Evolutionary conservation across 2,888 invertebrate species (phyloP).

Genomic region (Sisyra nigra): DNA sequence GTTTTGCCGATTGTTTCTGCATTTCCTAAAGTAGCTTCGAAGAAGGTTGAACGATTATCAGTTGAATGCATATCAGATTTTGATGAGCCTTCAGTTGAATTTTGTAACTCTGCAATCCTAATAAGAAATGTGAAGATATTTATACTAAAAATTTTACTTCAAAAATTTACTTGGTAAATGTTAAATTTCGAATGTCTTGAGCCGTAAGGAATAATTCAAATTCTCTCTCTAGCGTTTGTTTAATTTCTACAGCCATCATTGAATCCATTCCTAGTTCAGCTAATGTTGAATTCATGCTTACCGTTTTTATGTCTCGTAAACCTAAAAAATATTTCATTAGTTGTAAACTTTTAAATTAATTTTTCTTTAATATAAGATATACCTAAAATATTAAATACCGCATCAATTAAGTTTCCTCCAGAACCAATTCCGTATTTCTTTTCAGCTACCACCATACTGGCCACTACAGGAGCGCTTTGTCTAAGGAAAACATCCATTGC

Average conservation of each 20-base stretch:
- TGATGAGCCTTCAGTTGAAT: background rate
- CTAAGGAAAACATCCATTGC: slow-evolving; percentile 31
- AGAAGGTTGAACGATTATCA: slow-evolving; percentile 30
- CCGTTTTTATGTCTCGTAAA: slow-evolving; percentile 49
- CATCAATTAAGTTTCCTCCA: slow-evolving; percentile 51
- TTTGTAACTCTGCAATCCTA: too few species aligned
- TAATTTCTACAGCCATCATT: slow-evolving; percentile 93
- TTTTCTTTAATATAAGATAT: background rate
- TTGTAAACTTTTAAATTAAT: too few species aligned
- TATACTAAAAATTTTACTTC: background rate
- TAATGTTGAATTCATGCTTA: slow-evolving; percentile 53
- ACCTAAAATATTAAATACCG: slow-evolving; percentile 44
- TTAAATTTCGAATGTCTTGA: slow-evolving; percentile 69
- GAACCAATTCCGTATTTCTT: slow-evolving; percentile 35
- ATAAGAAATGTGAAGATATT: too few species aligned
- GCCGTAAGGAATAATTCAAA: slow-evolving; percentile 75
- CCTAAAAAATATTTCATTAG: slow-evolving; percentile 22
- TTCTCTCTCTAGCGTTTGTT: slow-evolving; percentile 78
- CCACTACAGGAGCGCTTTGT: slow-evolving; percentile 24
- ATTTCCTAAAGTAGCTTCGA: slow-evolving; percentile 43
- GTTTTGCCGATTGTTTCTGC: slow-evolving; percentile 35
- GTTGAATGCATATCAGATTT: slow-evolving; percentile 11
- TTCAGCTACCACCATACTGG: slow-evolving; percentile 32
- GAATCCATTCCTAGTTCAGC: slow-evolving; percentile 95
- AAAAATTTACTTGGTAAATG: slow-evolving; percentile 45